A percentile compares a stretch with the other conserved stretches of the same genome.
Conservation (phyloP, 1,140 invertebrate species). For the Batillaria attramentaria region DNA sequence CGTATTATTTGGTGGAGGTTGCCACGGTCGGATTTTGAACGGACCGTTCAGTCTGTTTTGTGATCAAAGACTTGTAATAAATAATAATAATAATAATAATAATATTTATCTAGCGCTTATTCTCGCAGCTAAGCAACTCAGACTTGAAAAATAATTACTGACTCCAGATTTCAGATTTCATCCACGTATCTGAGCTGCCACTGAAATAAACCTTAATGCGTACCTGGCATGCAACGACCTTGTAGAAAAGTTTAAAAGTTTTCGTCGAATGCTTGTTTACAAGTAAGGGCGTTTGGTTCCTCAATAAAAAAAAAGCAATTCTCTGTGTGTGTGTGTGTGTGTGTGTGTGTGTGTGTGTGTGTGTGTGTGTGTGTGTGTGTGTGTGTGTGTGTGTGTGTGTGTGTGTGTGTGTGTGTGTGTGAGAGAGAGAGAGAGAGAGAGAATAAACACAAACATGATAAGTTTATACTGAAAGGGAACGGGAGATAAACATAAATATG, state of each 20-base stretch:
- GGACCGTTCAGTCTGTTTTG: too few relatives aligned
- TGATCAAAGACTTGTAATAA: too few relatives aligned
- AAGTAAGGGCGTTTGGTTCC: neutral
- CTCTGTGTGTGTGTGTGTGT: neutral
- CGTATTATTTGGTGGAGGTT: too few relatives aligned
- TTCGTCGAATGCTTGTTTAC: neutral
- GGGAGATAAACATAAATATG: neutral
- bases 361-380: slow-evolving; percentile 21
- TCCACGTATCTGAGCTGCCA: too few relatives aligned
- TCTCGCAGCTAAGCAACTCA: too few relatives aligned
- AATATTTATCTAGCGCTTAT: too few relatives aligned
- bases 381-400: slow-evolving; percentile 9
- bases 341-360: neutral
- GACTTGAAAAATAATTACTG: neutral
- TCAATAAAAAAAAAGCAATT: neutral
- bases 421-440: slow-evolving; percentile 18
- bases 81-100: too few relatives aligned
- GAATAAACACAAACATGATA: neutral
- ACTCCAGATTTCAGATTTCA: neutral
- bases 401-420: slow-evolving; percentile 4
- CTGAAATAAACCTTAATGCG: too few relatives aligned
- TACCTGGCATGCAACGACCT: neutral
- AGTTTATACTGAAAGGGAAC: neutral
- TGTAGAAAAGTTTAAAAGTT: neutral
- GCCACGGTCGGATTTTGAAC: too few relatives aligned